Evolutionary conservation across 2,113 vertebrate genomes (phyloP).

Genomic region (Laticauda laticaudata): DNA sequence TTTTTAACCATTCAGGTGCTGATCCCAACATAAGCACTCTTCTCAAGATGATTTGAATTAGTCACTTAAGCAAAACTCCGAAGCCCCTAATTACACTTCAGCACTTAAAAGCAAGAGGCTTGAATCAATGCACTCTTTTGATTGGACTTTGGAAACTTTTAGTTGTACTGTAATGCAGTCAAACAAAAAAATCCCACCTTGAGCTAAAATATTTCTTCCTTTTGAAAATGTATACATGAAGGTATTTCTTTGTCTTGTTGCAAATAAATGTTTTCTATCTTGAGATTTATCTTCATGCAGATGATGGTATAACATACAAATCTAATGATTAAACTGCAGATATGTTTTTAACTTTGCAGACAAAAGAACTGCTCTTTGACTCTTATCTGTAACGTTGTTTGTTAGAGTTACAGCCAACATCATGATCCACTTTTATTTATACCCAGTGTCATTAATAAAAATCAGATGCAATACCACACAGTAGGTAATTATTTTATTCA

Average conservation of each 20-base stretch:
- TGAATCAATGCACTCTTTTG: neutral
- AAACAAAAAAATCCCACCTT: neutral
- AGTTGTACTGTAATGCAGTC: neutral
- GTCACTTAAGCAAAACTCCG: slow-evolving; percentile 8
- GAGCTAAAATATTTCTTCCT: neutral
- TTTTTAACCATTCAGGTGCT: slow-evolving; percentile 14
- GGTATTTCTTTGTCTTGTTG: rapidly evolving
- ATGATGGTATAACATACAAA: neutral
- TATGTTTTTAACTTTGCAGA: neutral
- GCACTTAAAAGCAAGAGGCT: slow-evolving; percentile 2
- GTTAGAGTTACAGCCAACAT: neutral
- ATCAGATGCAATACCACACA: neutral
- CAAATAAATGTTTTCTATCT: neutral
- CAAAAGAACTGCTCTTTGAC: neutral
- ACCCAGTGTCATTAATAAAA: neutral
- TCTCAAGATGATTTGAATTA: slow-evolving; percentile 27
- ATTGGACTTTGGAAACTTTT: neutral
- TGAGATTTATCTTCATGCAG: rapidly evolving
- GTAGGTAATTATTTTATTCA: neutral
- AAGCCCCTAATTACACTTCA: slow-evolving; percentile 1
- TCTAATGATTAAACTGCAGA: neutral
- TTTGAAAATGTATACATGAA: neutral
- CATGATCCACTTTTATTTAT: neutral
- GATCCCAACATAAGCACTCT: neutral
- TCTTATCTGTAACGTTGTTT: neutral